phyloP scores from a whole-genome alignment of 2,888 invertebrate genomes.

The Machimus rusticus region DNA sequence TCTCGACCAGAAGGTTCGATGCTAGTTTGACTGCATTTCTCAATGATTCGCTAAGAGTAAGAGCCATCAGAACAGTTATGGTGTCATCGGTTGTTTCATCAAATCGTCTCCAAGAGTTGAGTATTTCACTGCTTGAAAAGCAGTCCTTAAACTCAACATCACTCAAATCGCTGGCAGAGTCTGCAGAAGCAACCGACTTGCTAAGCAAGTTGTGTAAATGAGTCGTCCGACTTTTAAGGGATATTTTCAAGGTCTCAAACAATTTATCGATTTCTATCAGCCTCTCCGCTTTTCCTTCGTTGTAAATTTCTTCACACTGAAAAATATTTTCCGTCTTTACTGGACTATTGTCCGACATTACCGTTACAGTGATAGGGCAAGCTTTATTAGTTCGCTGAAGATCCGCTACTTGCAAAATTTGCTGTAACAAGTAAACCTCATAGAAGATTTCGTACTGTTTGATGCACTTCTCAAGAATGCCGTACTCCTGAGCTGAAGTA shows the following conservation, averaged over 20 bases:
- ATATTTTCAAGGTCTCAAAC: slow-evolving; percentile 63
- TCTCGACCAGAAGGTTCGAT: slow-evolving; percentile 77
- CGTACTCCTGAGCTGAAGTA: slow-evolving; percentile 46
- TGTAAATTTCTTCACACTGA: slow-evolving; percentile 62
- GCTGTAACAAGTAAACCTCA: slow-evolving; percentile 56
- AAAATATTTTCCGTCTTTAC: slow-evolving; percentile 55
- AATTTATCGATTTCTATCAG: slow-evolving; percentile 60
- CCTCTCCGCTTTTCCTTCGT: slow-evolving; percentile 59
- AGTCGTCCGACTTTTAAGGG: slow-evolving; percentile 63
- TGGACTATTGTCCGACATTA: slow-evolving; percentile 34
- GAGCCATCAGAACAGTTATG: slow-evolving; percentile 55
- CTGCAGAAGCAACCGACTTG: slow-evolving; percentile 44
- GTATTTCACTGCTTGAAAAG: slow-evolving; percentile 53
- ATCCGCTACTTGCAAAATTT: slow-evolving; percentile 50
- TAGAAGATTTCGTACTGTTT: slow-evolving; percentile 68
- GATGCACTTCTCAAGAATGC: slow-evolving; percentile 68
- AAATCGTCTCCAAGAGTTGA: slow-evolving; percentile 55
- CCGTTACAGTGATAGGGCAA: slow-evolving; percentile 49
- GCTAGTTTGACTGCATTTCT: slow-evolving; percentile 67
- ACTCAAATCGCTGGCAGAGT: slow-evolving; percentile 57
- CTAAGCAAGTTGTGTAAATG: slow-evolving; percentile 61
- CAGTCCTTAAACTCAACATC: slow-evolving; percentile 55
- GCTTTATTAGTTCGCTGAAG: slow-evolving; percentile 42
- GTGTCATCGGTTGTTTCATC: slow-evolving; percentile 56
- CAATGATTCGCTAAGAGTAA: slow-evolving; percentile 54